Conservation (phyloP, 2,113 vertebrate species). For the Trichomycterus rosablanca region DNA sequence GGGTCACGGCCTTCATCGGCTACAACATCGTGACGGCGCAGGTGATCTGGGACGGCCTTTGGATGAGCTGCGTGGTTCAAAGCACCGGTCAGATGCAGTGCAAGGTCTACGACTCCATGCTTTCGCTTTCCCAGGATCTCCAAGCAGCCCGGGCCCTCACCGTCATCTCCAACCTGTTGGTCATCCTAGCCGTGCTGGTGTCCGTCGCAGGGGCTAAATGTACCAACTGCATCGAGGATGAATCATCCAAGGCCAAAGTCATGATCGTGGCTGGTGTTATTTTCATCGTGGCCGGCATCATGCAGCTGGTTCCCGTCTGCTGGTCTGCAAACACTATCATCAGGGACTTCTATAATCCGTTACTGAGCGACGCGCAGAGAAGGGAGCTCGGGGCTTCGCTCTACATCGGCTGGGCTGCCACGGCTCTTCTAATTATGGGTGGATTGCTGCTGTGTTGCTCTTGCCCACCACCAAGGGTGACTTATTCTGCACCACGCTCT, state of each 20-base stretch:
- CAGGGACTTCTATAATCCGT: slow-evolving; percentile 71
- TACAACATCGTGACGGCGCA: slow-evolving; percentile 72
- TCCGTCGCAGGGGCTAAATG: slow-evolving; percentile 69
- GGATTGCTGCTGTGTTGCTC: slow-evolving; percentile 69
- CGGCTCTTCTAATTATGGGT: slow-evolving; percentile 62
- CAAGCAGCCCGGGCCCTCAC: slow-evolving; percentile 69
- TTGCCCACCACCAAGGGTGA: slow-evolving; percentile 66
- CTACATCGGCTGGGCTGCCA: slow-evolving; percentile 67
- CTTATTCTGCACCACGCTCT: slow-evolving; percentile 59
- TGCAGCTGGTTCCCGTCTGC: slow-evolving; percentile 69
- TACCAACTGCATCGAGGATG: slow-evolving; percentile 72
- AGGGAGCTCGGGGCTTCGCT: slow-evolving; percentile 66
- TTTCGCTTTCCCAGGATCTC: slow-evolving; percentile 66
- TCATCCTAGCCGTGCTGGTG: slow-evolving; percentile 63
- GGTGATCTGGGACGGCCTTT: slow-evolving; percentile 72
- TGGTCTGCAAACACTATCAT: slow-evolving; percentile 71
- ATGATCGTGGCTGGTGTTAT: slow-evolving; percentile 69
- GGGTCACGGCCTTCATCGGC: slow-evolving; percentile 70
- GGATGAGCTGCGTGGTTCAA: slow-evolving; percentile 73
- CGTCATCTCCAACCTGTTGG: slow-evolving; percentile 66
- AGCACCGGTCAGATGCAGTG: slow-evolving; percentile 74
- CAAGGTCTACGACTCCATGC: slow-evolving; percentile 72
- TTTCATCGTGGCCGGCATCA: slow-evolving; percentile 65
- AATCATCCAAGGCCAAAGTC: slow-evolving; percentile 66
- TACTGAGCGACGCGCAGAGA: slow-evolving; percentile 59